Evolutionary conservation across 2,888 invertebrate genomes (phyloP), one percentile per base, ranked within the genome.

Genomic region (Cybosia mesomella): DNA sequence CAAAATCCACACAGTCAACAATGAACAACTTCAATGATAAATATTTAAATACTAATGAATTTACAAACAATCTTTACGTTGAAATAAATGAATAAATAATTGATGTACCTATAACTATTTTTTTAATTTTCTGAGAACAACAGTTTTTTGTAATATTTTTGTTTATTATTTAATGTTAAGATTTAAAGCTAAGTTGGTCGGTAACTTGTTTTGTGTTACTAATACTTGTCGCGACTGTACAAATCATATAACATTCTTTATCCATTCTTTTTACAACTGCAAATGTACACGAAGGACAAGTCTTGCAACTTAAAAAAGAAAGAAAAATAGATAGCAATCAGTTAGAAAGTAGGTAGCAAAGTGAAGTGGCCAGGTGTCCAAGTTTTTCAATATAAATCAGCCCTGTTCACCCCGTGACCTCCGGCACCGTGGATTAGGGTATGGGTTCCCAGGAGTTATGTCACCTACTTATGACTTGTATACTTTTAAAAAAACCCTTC

Each of bases 381-480:
- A 67, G 74, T 74, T 73, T 83, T 73, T 82, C 77, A 71, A 77
- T 81, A 85, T 85, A 86, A 87, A 84, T 83, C 87, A 83, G 82
- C 82, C 83, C 83, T 70, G 67, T 68, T 83, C 81, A 82, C 75
- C 84, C 83, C 70, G 71, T 85, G 87, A 87, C 87, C 88, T 83
- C 71, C 82, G 83, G 75, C 79, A 72, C 73, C 75, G 68, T 73
- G 85, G 86, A 84, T 85, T 87, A 87, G 83, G 84, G 85, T 75
- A 76, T 77, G 73, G 70, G 78, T 84, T 87, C 87, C 87, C 87
- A 87, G 83, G 85, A 81, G 78, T 74, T 79, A 77, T 71, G 78
- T 71, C 77, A 73, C 74, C 74, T 81, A 69, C 78, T 79, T 81
- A 73, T 74, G 71, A 62, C 68, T 67, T 74, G 76, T 79, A 72